Evolutionary conservation across 2,888 invertebrate genomes (phyloP).

Genomic region (Rhagophthalmus giganteus): DNA sequence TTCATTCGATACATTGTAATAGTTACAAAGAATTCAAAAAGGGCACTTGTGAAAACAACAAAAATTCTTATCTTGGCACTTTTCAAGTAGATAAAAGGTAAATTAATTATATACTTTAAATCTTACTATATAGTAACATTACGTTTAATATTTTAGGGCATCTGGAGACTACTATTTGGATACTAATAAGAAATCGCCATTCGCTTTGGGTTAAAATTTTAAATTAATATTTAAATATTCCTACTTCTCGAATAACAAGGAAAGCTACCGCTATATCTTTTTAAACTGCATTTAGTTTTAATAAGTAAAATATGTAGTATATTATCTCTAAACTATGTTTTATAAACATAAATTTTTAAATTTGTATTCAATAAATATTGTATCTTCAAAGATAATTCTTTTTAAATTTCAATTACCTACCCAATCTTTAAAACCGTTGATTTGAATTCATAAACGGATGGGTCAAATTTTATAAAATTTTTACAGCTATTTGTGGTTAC

Average conservation of each 20-base stretch:
- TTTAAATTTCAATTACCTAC: too few relatives aligned
- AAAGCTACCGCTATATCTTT: not conserved
- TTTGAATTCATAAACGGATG: too few relatives aligned
- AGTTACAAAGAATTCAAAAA: slow-evolving; percentile 30
- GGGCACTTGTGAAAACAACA: slow-evolving; percentile 33
- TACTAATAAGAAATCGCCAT: slow-evolving; percentile 45
- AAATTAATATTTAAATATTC: too few relatives aligned
- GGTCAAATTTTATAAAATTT: too few relatives aligned
- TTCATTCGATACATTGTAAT: slow-evolving; percentile 39
- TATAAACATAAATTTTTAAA: not conserved
- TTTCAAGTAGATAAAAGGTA: slow-evolving; percentile 32
- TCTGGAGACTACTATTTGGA: slow-evolving; percentile 49
- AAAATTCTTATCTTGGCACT: slow-evolving; percentile 34
- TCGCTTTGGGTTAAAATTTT: slow-evolving; percentile 34
- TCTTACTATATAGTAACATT: not conserved
- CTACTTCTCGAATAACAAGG: not conserved
- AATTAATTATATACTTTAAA: slow-evolving; percentile 1
- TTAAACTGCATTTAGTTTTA: not conserved
- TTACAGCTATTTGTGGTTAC: too few relatives aligned
- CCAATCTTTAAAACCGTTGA: too few relatives aligned
- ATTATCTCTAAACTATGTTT: not conserved
- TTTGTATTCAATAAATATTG: not conserved
- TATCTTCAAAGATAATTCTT: not conserved
- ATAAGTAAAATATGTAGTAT: too few relatives aligned
- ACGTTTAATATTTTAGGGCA: slow-evolving; percentile 12